A percentile compares a stretch with the other conserved stretches of the same genome.
phyloP scores from a whole-genome alignment of 2,797 vertebrate species.

The Gymnodraco acuticeps region DNA sequence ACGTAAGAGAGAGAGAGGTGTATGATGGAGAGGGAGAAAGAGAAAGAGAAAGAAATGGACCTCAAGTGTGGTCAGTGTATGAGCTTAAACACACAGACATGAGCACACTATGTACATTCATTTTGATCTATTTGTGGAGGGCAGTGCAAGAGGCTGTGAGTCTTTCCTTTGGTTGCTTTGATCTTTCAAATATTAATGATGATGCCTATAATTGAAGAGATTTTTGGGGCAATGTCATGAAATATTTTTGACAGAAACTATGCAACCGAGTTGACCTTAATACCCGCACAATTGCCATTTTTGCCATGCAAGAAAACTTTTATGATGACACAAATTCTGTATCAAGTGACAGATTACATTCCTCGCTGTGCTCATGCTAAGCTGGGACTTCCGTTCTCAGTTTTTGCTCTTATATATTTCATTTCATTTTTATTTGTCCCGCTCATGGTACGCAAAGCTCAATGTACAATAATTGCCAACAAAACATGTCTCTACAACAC shows the following conservation, averaged over 20 bases:
- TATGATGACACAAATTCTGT: background rate
- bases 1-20: slow-evolving; percentile 26
- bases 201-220: background rate
- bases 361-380: background rate
- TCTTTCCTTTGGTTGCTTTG: slow-evolving; percentile 5
- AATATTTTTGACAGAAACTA: background rate
- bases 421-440: too few species aligned
- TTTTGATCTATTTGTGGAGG: background rate
- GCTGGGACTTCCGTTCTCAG: background rate
- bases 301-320: background rate
- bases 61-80: slow-evolving; percentile 4
- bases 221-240: background rate
- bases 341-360: background rate
- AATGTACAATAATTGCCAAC: too few species aligned
- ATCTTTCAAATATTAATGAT: background rate
- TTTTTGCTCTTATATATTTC: background rate
- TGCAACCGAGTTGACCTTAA: background rate
- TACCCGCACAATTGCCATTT: background rate
- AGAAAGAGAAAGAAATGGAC: slow-evolving; percentile 15
- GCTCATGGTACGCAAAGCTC: too few species aligned
- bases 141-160: background rate
- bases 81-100: background rate
- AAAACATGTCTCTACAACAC: too few species aligned
- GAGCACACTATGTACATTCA: background rate
- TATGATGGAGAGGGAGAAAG: slow-evolving; percentile 8